These are phyloP conservation scores for Caenorhabditis wallacei DNA, from an alignment of 2,888 invertebrate genomes.

Conservation along the genomic window DNA sequence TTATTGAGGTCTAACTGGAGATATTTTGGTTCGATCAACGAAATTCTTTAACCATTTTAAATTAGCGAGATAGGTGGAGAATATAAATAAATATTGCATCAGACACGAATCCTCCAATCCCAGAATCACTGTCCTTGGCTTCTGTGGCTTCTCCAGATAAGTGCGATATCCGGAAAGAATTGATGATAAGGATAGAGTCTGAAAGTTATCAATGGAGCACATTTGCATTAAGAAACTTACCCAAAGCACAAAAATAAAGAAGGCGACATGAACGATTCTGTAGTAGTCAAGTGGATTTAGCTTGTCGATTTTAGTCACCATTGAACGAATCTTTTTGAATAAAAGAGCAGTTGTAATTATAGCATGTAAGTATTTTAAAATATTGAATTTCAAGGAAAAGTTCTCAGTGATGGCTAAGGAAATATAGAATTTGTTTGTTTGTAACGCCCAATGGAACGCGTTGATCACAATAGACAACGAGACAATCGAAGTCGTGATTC, in stretches of 20 bases:
- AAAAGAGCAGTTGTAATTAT: not conserved
- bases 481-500: not conserved
- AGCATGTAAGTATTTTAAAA: not conserved
- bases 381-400: not conserved
- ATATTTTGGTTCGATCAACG: not conserved
- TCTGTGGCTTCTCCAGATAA: not conserved
- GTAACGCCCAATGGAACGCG: not conserved
- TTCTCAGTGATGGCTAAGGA: not conserved
- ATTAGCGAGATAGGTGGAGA: not conserved
- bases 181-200: not conserved
- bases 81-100: slow-evolving; percentile 2
- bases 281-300: not conserved
- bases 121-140: not conserved
- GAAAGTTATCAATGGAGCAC: no score
- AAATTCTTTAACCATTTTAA: not conserved
- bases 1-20: no score
- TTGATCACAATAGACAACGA: not conserved
- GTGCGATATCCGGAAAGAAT: not conserved
- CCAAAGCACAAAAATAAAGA: slow-evolving; percentile 8
- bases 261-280: not conserved
- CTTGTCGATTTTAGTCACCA: not conserved
- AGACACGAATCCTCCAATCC: not conserved
- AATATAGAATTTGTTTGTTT: not conserved
- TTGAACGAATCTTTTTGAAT: not conserved
- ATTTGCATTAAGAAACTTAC: not conserved